Evolutionary conservation across 2,113 vertebrate species (phyloP), one percentile per base, ranked within the genome.

Genomic region (Phalacrocorax carbo): DNA sequence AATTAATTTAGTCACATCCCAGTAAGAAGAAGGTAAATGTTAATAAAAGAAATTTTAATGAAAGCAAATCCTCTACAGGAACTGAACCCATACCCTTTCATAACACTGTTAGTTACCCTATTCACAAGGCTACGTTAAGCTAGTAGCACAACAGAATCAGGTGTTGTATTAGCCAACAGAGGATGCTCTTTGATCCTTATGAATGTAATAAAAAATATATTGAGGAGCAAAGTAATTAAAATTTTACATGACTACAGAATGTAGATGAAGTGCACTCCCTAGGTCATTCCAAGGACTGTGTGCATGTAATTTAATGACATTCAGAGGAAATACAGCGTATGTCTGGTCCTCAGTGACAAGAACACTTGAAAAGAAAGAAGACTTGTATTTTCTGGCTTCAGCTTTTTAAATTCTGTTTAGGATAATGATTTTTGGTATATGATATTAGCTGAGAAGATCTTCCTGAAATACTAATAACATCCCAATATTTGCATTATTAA

Each of bases 181-280:
- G 96, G 46, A 92, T 96, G 79, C 23, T 94, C 61, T 79, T 91
- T 73, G 61, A 86, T 89, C 73, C 62, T 92, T 91, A 93, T 79
- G 91, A 93, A 96, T 73, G 76, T 49, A 95, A 97, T 97, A 97
- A 97, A 94, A 96, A 97, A 82, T 76, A 95, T 93, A 97, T 93
- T 97, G 89, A 86, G 86, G 19, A 86, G 23, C 66, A 93, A 95
- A 97, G 85, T 96, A 97, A 97, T 97, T 95, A 97, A 86, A 90
- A 81, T 92, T 94, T 92, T 88, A n/a, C 84, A 86, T 92, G 23
- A 75, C 70, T 90, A 46, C 57, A 38, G 86, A 84, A 88, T 92
- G 57, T 61, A 95, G 76, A 90, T 9, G 26, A 96, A 94, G n/a
- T 86, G 7, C 46, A 64, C 73, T 90, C 94, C 85, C 92, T 69